A percentile compares a stretch with the other conserved stretches of the same genome.
Evolutionary conservation across 1,140 invertebrate species (phyloP).

Genomic region (Microplitis demolitor): DNA sequence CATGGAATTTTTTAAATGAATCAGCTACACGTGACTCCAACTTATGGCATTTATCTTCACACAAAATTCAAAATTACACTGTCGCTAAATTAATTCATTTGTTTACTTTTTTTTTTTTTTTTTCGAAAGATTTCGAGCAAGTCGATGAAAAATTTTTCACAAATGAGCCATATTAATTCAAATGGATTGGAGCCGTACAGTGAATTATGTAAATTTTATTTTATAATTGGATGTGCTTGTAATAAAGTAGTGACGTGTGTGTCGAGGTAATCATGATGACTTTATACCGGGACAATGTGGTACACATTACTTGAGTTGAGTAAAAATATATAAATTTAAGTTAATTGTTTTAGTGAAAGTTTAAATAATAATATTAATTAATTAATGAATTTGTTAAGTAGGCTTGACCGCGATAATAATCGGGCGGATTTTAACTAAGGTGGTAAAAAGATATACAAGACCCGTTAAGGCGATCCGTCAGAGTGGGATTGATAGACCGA

Average conservation of each 20-base stretch:
- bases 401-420: neutral
- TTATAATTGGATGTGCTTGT: neutral
- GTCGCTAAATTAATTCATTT: no score
- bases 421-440: neutral
- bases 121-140: no score
- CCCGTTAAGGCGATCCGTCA: conserved; percentile 41
- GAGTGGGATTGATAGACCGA: conserved; percentile 35
- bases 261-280: neutral
- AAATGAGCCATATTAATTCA: no score
- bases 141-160: no score
- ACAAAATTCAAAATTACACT: no score
- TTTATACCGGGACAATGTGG: neutral
- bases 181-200: neutral
- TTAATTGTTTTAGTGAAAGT: no score
- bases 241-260: neutral
- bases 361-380: no score
- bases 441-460: conserved; percentile 15
- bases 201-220: neutral
- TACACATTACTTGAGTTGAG: neutral
- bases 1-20: neutral
- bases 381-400: no score
- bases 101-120: no score
- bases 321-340: no score
- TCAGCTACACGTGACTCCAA: neutral
- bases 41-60: no score